Percentiles rank a stretch among this genome's conserved stretches.
Evolutionary conservation across 2,888 invertebrate species (phyloP).

Genomic region (Conus canariensis): DNA sequence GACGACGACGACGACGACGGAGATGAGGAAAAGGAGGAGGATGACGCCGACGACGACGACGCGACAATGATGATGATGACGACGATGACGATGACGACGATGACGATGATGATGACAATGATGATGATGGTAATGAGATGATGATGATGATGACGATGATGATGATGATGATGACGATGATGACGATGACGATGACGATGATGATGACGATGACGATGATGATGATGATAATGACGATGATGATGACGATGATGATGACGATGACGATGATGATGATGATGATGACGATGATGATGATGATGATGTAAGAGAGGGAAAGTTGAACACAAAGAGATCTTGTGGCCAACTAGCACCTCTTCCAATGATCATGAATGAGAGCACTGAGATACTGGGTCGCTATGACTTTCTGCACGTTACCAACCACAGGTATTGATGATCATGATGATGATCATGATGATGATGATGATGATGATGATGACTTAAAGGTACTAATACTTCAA

Average conservation of each 20-base stretch:
- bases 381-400: too few species aligned
- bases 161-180: conserved; percentile 26
- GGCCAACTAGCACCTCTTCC: too few species aligned
- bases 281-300: conserved; percentile 35
- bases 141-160: conserved; percentile 10
- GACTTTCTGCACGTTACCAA: too few species aligned
- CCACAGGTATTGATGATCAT: too few species aligned
- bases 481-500: too few species aligned
- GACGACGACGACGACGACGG: not conserved
- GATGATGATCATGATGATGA: too few species aligned
- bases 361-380: too few species aligned
- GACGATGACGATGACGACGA: not conserved
- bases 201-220: not conserved
- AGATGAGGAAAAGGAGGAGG: not conserved
- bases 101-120: not conserved
- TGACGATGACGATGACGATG: conserved; percentile 6
- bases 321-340: too few species aligned
- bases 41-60: not conserved
- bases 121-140: conserved; percentile 1
- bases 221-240: not conserved
- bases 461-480: too few species aligned
- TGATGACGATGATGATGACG: conserved; percentile 17
- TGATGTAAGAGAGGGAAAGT: not conserved
- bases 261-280: conserved; percentile 23
- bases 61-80: not conserved